phyloP scores from a whole-genome alignment of 2,888 invertebrate genomes.

The Argynnis bischoffii region DNA sequence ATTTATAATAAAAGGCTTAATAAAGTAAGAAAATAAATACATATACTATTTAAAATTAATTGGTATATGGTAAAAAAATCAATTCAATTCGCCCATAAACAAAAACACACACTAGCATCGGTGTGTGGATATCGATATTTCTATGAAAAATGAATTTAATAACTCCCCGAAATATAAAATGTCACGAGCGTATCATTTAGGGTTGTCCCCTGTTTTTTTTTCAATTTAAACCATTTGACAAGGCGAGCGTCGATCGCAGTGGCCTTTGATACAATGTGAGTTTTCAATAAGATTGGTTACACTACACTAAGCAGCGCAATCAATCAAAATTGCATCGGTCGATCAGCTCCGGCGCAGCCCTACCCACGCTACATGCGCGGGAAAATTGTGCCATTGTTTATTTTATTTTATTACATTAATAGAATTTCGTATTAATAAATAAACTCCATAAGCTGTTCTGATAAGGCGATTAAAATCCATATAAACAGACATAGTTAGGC shows the following conservation, averaged over 20 bases:
- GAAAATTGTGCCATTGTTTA: slow-evolving; percentile 38
- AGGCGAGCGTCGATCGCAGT: slow-evolving; percentile 75
- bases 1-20: too few relatives aligned
- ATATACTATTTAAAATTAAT: too few relatives aligned
- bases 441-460: slow-evolving; percentile 29
- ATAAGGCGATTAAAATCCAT: slow-evolving; percentile 14
- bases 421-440: slow-evolving; percentile 30
- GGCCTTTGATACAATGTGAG: slow-evolving; percentile 76
- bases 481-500: background rate
- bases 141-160: slow-evolving; percentile 34
- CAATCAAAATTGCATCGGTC: slow-evolving; percentile 81
- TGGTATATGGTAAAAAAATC: background rate
- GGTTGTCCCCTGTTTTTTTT: slow-evolving; percentile 76
- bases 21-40: too few relatives aligned
- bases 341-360: slow-evolving; percentile 67
- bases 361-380: slow-evolving; percentile 41
- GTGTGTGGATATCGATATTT: slow-evolving; percentile 19
- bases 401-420: slow-evolving; percentile 33
- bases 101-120: slow-evolving; percentile 1
- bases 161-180: slow-evolving; percentile 73
- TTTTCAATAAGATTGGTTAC: slow-evolving; percentile 83
- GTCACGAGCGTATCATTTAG: slow-evolving; percentile 69
- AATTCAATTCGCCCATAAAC: background rate
- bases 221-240: slow-evolving; percentile 81
- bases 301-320: slow-evolving; percentile 82